Percentiles rank a stretch among this genome's conserved stretches.
Conservation (phyloP, 1,140 invertebrate genomes). For the Dendrolimus punctatus region DNA sequence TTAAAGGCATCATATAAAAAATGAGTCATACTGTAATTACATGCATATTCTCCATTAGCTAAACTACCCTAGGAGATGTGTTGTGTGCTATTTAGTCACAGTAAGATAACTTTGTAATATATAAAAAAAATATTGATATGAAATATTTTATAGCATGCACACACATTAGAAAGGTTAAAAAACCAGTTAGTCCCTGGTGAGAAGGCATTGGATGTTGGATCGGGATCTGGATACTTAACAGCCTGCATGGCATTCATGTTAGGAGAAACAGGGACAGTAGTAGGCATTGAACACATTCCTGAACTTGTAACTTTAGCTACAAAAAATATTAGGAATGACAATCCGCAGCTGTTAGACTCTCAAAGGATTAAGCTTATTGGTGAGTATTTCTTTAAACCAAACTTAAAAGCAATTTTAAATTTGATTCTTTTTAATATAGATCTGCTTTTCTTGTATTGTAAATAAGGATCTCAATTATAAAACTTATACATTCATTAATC, state of each 20-base stretch:
- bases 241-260: constrained; percentile 95
- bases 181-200: constrained; percentile 86
- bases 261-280: constrained; percentile 78
- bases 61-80: too few relatives aligned
- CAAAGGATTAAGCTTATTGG: constrained; percentile 81
- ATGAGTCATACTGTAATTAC: too few relatives aligned
- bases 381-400: constrained; percentile 42
- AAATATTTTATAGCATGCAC: constrained; percentile 82
- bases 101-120: neutral
- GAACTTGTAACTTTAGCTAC: constrained; percentile 85
- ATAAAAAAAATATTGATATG: neutral
- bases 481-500: too few relatives aligned
- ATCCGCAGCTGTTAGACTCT: constrained; percentile 77
- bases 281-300: constrained; percentile 96
- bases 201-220: constrained; percentile 94
- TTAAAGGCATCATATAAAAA: too few relatives aligned
- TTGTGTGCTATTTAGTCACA: too few relatives aligned
- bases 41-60: too few relatives aligned
- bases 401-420: too few relatives aligned
- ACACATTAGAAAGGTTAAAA: constrained; percentile 91
- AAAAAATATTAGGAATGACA: constrained; percentile 85
- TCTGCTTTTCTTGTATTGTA: too few relatives aligned
- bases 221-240: constrained; percentile 95
- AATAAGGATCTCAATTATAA: too few relatives aligned
- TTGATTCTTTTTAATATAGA: too few relatives aligned